These are phyloP conservation scores for Pseudocheirus occidentalis DNA, from an alignment of 2,797 vertebrate genomes.

Conservation along the genomic window DNA sequence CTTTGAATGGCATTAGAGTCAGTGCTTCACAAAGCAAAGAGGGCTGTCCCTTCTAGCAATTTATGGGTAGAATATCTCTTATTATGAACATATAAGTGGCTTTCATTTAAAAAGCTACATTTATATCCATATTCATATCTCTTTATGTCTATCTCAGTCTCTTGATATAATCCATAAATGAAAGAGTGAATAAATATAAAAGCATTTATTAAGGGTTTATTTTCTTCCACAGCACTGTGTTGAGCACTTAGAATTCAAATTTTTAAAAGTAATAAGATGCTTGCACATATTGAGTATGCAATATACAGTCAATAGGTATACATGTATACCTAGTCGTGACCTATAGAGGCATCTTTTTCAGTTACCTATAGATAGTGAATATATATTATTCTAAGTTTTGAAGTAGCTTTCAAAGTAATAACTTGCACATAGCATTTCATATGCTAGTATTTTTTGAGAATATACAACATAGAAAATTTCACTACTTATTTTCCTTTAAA, in stretches of 20 bases:
- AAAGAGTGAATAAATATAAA: not conserved
- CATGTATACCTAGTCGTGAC: not conserved
- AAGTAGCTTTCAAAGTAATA: not conserved
- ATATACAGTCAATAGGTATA: not conserved
- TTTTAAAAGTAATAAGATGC: not conserved
- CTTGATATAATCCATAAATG: not conserved
- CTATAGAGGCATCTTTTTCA: not conserved
- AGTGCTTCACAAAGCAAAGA: not conserved
- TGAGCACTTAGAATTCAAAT: not conserved
- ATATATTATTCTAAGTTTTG: not conserved
- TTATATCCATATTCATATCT: not conserved
- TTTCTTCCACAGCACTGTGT: not conserved
- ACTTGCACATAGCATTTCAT: not conserved
- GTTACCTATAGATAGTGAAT: not conserved
- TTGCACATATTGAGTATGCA: not conserved
- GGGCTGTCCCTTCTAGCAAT: not conserved
- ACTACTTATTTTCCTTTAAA: not conserved
- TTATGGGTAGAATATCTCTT: not conserved
- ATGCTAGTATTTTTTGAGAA: not conserved
- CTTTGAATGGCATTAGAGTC: not conserved
- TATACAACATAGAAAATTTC: not conserved
- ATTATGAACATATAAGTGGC: not conserved
- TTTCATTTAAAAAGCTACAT: not conserved
- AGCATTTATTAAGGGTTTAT: not conserved
- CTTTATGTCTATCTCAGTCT: not conserved